These are phyloP conservation scores for Caenorhabditis tropicalis DNA, from an alignment of 1,140 invertebrate genomes.

Conservation along the genomic window DNA sequence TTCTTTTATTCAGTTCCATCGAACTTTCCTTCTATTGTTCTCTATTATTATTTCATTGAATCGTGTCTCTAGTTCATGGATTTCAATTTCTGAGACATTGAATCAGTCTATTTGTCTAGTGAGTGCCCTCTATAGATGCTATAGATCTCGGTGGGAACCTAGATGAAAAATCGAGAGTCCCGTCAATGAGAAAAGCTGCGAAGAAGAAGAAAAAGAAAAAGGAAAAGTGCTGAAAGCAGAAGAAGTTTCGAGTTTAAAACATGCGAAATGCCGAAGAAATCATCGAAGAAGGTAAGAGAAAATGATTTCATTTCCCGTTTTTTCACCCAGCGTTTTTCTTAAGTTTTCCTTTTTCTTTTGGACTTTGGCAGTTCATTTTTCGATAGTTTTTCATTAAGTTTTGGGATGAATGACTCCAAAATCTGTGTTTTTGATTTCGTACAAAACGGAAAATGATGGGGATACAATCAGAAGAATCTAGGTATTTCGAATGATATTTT, in stretches of 20 bases:
- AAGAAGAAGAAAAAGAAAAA: slow-evolving; percentile 18
- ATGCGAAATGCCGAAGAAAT: not conserved
- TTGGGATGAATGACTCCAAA: too few species aligned
- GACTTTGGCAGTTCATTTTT: not conserved
- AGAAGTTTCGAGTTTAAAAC: not conserved
- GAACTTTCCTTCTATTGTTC: not conserved
- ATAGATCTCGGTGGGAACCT: not conserved
- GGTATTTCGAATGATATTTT: too few species aligned
- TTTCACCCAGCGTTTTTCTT: not conserved
- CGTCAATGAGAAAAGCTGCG: slow-evolving; percentile 8
- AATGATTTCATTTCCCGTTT: not conserved
- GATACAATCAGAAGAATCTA: too few species aligned
- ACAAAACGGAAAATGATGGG: too few species aligned
- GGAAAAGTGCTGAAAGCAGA: not conserved
- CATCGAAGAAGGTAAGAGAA: not conserved
- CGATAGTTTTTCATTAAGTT: too few species aligned
- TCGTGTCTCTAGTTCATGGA: not conserved
- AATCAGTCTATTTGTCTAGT: not conserved
- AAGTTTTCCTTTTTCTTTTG: not conserved
- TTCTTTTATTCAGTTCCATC: not conserved
- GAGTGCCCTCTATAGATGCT: not conserved
- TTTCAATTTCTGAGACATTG: not conserved
- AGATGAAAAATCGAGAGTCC: not conserved
- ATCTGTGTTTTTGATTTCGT: too few species aligned
- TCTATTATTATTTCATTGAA: not conserved